Evolutionary conservation across 2,797 vertebrate species (phyloP), one percentile per base, ranked within the genome.

Genomic region (Triplophysa bombifrons): DNA sequence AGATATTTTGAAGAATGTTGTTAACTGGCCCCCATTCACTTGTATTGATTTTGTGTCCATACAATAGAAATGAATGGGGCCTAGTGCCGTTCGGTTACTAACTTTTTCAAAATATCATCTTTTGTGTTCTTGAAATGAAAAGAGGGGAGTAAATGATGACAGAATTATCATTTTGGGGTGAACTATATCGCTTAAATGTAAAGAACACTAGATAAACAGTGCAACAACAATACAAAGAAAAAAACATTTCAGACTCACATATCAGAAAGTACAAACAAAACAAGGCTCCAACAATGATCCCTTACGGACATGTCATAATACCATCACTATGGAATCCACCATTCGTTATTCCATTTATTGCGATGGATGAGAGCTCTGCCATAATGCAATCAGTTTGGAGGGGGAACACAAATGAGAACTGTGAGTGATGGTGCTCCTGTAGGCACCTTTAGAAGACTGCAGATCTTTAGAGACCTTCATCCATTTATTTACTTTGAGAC

Each of bases 401-500:
- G 69, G 56, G 73, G 2, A 80, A 60, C 67, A 19, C 9, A 71
- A 71, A 71, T 60, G 74, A 76, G 66, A 69, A 48, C 68, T 65
- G 74, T 71, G 73, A 76, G 80, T 11, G 44, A 70, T 58, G 60
- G 72, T 51, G 66, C 27, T 76, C 68, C 60, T 72, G 77, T 60
- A 80, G 67, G 67, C 76, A 56, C 81, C 60, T 63, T 63, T 67
- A 67, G 69, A 77, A 78, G 70, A 19, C 65, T 53, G 30, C 30
- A 64, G 80, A 56, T 71, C 66, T 75, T 74, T 61, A 50, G 66
- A 61, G 77, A 70, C 72, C 51, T 72, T 67, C 82, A 79, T 75
- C 66, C 51, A 75, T 80, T 80, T 75, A 80, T 83, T 83, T 72
- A 83, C 67, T 83, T 72, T 74, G 41, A 75, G 72, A 71, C 55